Evolutionary conservation across 2,113 vertebrate genomes (phyloP), one percentile per base, ranked within the genome.

Genomic region (Bathybates hornii): DNA sequence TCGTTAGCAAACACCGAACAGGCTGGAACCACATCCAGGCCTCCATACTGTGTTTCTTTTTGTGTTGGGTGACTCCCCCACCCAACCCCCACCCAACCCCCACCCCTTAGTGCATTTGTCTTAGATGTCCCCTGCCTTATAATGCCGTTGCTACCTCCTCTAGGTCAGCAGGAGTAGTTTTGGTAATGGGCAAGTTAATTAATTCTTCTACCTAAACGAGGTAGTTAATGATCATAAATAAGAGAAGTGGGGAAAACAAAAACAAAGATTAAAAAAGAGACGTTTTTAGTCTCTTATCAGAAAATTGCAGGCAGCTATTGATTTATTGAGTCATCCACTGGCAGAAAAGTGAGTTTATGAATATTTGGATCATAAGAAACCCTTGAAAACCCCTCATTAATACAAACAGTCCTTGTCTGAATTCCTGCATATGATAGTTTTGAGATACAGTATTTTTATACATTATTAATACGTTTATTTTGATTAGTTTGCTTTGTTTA

Each of bases 181-280:
- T 11, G 5, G 38, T 27, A 57, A 87, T 16, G 36, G 2, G n/a
- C 2, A 13, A 2, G 43, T 2, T n/a, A 14, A 2, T 24, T 56
- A 0, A 29, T 43, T 32, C 24, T 59, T 45, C 61, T 4, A 45
- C 1, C 2, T 32, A 1, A 2, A 12, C 0, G 3, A 78, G 0
- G 19, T 34, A 29, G 27, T 11, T 11, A 48, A 19, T 50, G 24
- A 50, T 78, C 45, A 78, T 5, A 50, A 78, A 78, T 19, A 50
- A 50, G 1, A 78, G 16, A 78, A 5, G 27, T 50, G 0, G 16
- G 9, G 43, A 0, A 76, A 78, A 50, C 16, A 24, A 0, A 52
- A 78, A 50, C 43, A 50, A 78, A 78, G 16, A 48, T 6, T 4
- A 43, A 0, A 73, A 45, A 45, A 48, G 2, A 73, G 14, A 16